Evolutionary conservation across 2,888 invertebrate genomes (phyloP), one percentile per base, ranked within the genome.

Genomic region (Caenorhabditis japonica): DNA sequence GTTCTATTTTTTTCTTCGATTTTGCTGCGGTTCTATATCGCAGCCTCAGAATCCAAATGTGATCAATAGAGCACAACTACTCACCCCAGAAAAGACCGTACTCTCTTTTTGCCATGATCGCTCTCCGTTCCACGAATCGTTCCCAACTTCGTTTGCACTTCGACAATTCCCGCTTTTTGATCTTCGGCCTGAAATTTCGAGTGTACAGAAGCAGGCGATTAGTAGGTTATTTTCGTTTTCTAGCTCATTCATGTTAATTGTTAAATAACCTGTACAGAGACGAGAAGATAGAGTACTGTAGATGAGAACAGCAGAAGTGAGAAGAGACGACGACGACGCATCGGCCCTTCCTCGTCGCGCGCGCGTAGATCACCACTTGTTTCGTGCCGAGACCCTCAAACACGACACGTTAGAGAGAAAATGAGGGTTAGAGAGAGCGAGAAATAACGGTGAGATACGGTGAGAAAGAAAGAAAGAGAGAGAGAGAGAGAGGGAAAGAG

Each of bases 81-180:
- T 60, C 15, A 74, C 74, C 74, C 69, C 34, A 74, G 34, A 25
- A 69, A 74, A 1, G 74, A 60, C 12, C 74, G 56, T 12, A 74
- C 69, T 47, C 69, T 49, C 47, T 61, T 55, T 17, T 38, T 46
- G 23, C 74, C 74, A 62, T 74, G 74, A 34, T 68, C 36, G 1
- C 27, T 44, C 53, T 86, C 86, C 43, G 68, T 59, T 17, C 86
- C 86, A 59, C 75, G 66, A 19, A 86, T 70, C 8, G 58, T 70
- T 19, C 86, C 86, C 33, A 81, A 55, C 33, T 77, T 76, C 19
- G 82, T 80, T 44, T 82, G 71, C 10, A 85, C 80, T 60, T 80
- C 81, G 7, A 82, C 75, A 13, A 69, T 56, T 21, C 19, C 53
- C 10, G 49, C 68, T n/a, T 58, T 51, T 13, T 36, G 51, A 33